Percentiles rank a stretch among this genome's conserved stretches.
Conservation (phyloP, 2,888 invertebrate genomes). For the Melanotus villosus region DNA sequence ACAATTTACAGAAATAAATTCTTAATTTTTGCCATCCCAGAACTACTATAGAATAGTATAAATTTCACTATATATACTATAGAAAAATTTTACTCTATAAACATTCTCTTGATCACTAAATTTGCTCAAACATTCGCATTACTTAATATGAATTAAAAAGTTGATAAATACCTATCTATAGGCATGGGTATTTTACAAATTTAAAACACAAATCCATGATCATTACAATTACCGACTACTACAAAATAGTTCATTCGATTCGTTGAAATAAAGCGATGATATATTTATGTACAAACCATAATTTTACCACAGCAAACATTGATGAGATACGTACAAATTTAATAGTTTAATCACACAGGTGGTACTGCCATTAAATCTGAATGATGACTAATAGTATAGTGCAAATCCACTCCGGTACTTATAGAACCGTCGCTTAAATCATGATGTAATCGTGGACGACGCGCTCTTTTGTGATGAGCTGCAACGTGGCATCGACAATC, state of each 20-base stretch:
- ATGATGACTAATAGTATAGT: constrained; percentile 69
- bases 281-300: constrained; percentile 4
- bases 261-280: constrained; percentile 3
- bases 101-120: constrained; percentile 1
- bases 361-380: constrained; percentile 65
- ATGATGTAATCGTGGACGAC: constrained; percentile 76
- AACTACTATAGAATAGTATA: background rate
- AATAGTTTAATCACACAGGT: constrained; percentile 58
- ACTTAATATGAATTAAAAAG: constrained; percentile 2
- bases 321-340: constrained; percentile 29
- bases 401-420: constrained; percentile 78
- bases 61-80: too few relatives aligned
- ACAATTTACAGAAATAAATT: constrained; percentile 7
- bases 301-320: constrained; percentile 40
- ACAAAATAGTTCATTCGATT: background rate
- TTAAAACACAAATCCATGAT: background rate
- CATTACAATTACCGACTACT: background rate
- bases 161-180: background rate
- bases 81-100: too few relatives aligned
- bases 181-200: background rate
- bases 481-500: constrained; percentile 84
- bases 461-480: constrained; percentile 75
- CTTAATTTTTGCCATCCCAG: background rate
- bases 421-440: constrained; percentile 80
- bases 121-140: background rate